These are phyloP conservation scores for Orchesellides sinensis DNA, from an alignment of 2,888 invertebrate species.

Conservation along the genomic window DNA sequence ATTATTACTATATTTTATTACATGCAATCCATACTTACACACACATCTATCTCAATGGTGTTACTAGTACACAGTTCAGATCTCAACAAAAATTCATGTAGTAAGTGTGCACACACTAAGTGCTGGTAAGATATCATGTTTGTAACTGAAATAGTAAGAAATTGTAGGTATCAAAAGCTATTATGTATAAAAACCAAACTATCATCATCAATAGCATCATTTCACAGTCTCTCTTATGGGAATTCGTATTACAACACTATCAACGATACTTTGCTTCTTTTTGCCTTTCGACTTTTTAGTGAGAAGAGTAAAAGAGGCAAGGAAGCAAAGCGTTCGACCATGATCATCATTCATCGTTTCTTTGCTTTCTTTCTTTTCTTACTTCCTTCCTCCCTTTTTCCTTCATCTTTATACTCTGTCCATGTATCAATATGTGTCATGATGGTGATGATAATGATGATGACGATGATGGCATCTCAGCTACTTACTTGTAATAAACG, in stretches of 20 bases:
- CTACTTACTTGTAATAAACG: neutral
- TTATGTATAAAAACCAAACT: constrained; percentile 37
- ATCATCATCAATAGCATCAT: constrained; percentile 57
- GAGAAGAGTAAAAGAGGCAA: too few relatives aligned
- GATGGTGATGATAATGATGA: constrained; percentile 31
- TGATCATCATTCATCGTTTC: constrained; percentile 65
- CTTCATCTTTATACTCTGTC: constrained; percentile 41
- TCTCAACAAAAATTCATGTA: too few relatives aligned
- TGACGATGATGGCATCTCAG: constrained; percentile 27
- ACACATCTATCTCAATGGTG: neutral
- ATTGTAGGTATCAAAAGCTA: constrained; percentile 4
- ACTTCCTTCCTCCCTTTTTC: constrained; percentile 45
- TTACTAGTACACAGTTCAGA: neutral
- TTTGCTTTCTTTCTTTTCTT: constrained; percentile 40
- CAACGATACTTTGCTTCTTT: constrained; percentile 31
- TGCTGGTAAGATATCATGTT: too few relatives aligned
- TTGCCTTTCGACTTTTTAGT: constrained; percentile 46
- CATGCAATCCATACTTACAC: constrained; percentile 34
- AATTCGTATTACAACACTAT: constrained; percentile 45
- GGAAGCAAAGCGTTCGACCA: constrained; percentile 44
- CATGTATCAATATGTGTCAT: constrained; percentile 51
- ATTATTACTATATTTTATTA: constrained; percentile 33
- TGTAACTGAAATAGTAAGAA: neutral
- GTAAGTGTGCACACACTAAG: too few relatives aligned
- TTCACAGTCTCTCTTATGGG: constrained; percentile 54